phyloP scores from a whole-genome alignment of 2,888 invertebrate species.

The Iselma pallidipennis region DNA sequence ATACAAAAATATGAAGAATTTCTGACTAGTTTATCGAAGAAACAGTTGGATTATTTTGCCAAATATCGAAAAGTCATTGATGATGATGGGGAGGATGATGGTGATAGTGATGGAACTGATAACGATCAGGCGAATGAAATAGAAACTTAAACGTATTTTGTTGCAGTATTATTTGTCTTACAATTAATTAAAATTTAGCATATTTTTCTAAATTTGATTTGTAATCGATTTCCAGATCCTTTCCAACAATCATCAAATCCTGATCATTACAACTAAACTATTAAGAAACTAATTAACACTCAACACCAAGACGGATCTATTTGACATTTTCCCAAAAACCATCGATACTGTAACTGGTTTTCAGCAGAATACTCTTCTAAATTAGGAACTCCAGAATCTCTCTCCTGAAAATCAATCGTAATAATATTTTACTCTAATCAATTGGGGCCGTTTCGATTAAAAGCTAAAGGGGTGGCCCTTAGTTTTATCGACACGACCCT shows the following conservation, averaged over 20 bases:
- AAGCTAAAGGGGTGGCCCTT: neutral
- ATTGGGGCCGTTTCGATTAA: neutral
- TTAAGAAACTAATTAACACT: slow-evolving; percentile 42
- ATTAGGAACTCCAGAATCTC: slow-evolving; percentile 52
- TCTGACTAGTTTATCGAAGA: slow-evolving; percentile 53
- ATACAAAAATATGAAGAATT: slow-evolving; percentile 53
- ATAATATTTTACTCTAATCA: slow-evolving; percentile 40
- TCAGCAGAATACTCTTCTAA: slow-evolving; percentile 63
- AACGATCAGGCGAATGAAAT: neutral
- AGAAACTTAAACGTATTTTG: neutral
- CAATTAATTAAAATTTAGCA: neutral
- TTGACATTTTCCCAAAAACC: slow-evolving; percentile 90
- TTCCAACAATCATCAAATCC: too few relatives aligned
- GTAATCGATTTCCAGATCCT: too few relatives aligned
- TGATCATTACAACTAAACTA: too few relatives aligned
- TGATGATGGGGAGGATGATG: neutral
- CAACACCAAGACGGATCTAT: slow-evolving; percentile 79
- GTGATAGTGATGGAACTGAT: neutral
- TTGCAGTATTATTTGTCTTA: neutral
- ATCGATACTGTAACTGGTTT: slow-evolving; percentile 77
- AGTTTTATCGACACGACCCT: neutral
- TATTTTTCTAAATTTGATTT: neutral
- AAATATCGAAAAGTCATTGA: neutral
- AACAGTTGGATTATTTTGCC: slow-evolving; percentile 45
- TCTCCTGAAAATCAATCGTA: slow-evolving; percentile 49